A percentile compares a stretch with the other conserved stretches of the same genome.
phyloP scores from a whole-genome alignment of 2,888 invertebrate species.

The Melinaea marsaeus region DNA sequence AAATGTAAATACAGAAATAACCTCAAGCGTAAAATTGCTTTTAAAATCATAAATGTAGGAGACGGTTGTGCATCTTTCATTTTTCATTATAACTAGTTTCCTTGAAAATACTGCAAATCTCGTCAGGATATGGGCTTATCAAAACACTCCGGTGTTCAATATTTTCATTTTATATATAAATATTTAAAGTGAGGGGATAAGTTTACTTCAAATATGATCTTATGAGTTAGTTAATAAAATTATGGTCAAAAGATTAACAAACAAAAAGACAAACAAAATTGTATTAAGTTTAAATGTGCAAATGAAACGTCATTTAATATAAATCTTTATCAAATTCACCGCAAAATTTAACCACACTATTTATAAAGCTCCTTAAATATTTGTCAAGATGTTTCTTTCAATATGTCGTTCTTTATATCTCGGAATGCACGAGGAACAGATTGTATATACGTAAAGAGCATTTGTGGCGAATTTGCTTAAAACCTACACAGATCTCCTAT shows the following conservation, averaged over 20 bases:
- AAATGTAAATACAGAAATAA: no score
- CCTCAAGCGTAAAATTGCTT: background rate
- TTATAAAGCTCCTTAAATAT: constrained; percentile 11
- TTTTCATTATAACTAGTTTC: background rate
- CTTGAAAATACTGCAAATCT: background rate
- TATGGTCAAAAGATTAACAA: no score
- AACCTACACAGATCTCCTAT: no score
- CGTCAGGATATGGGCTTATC: background rate
- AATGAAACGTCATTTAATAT: background rate
- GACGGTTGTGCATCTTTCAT: background rate
- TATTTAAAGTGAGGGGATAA: no score
- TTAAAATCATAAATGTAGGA: background rate
- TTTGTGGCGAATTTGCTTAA: constrained; percentile 3
- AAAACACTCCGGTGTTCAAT: no score
- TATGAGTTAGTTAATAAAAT: no score
- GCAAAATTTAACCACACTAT: constrained; percentile 3
- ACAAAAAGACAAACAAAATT: no score
- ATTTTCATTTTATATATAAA: no score
- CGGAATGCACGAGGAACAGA: constrained; percentile 18
- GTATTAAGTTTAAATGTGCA: background rate
- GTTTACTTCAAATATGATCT: no score
- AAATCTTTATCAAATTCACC: background rate
- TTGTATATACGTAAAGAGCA: constrained; percentile 20
- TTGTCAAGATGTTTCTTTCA: constrained; percentile 15
- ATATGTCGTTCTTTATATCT: constrained; percentile 16